Base-by-base conservation (phyloP, 2,888 invertebrate genomes). In the Plagiodera versicolora region DNA sequence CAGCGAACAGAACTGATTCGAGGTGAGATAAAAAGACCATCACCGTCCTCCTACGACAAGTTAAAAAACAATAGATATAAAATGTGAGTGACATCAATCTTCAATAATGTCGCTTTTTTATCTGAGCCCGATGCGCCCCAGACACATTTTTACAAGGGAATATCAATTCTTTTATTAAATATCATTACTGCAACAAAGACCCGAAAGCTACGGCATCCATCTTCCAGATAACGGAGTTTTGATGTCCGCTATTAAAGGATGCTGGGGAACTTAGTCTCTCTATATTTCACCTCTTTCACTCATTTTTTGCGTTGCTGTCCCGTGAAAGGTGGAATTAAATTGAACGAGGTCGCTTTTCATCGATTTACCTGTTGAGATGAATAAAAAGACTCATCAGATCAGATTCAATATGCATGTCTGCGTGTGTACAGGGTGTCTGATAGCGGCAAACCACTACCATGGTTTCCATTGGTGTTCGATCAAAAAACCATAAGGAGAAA, bases 81-180 rank as follows among this genome's bases (percentile, higher is more conserved):
- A 53, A 53, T 53, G 53, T 53, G 53, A 44, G 44, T 44, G 53
- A 53, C 53, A 53, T 53, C 53, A 53, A 53, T 53, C 53, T 39
- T 24, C 39, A 53, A 53, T 53, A 19, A 53, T 53, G 53, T 44
- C 28, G 14, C 44, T n/a, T 16, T 39, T 53, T 53, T 53, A 24
- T 17, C 44, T 11, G 17, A 9, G 44, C 39, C 14, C 52, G 18
- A n/a, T 39, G 35, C 39, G 39, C 52, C 10, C 53, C 53, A 11
- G 53, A 53, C 53, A 53, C 53, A 53, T 44, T 53, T 53, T 53
- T 53, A 53, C 53, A 53, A 53, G 44, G 14, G 67, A 72, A 71
- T 72, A 73, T 72, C 73, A 74, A 74, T 74, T 72, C 65, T 72
- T 73, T 74, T 72, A 74, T 73, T 72, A 73, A 72, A 73, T 73